Evolutionary conservation across 2,888 invertebrate genomes (phyloP), one percentile per base, ranked within the genome.

Genomic region (Microctonus brassicae): DNA sequence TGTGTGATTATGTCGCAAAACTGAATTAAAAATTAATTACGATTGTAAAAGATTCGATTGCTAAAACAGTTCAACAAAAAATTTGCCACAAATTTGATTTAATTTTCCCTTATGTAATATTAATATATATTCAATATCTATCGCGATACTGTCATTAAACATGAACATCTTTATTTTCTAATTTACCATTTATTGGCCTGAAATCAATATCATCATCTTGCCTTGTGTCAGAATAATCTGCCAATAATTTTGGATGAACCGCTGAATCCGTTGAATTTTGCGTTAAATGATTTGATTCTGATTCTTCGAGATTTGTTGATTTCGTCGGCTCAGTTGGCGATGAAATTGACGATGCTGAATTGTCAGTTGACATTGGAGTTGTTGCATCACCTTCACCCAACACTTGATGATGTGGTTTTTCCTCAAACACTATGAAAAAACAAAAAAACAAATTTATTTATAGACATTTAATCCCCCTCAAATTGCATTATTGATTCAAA

Each of bases 351-450:
- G 86, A 85, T n/a, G 84, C 84, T 5, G 85, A 84, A 65, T 82
- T 80, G 61, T 81, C 76, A 24, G 85, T 84, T 2, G 86, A 86
- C 73, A 80, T 83, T 26, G 84, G 84, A 6, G 80, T 77, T 17
- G 81, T 82, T n/a, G 75, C 79, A 67, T 87, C 84, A 2, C 80
- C 82, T 60, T 86, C 81, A 63, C 74, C 74, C 67, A 76, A 65
- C 80, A 84, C 76, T 78, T 83, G 84, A 74, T 88, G 87, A 68
- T 88, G 90, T 53, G 91, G 91, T 72, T 93, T 91, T 82, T 94
- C 94, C 82, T 94, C 94, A 84, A 94, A 94, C 70, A 94, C 94
- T 94, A 83, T 0, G 86, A 82, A 24, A n/a, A n/a, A n/a, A n/a
- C n/a, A n/a, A n/a, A n/a, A n/a, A n/a, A n/a, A n/a, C n/a, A n/a